Conservation (phyloP, 1,140 invertebrate genomes). For the Luehdorfia chinensis region DNA sequence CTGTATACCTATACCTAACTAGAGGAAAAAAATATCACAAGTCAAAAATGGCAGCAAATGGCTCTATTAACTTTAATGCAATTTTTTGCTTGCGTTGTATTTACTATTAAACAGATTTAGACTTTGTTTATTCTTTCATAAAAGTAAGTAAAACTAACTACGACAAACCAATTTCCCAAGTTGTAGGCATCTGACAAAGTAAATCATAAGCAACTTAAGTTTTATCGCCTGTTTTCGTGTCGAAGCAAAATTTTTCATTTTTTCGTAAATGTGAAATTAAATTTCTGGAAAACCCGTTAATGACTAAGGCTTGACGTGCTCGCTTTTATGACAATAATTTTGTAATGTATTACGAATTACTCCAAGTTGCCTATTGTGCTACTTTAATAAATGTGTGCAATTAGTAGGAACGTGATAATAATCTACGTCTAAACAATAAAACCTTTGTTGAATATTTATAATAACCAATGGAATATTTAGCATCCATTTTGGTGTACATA, state of each 20-base stretch:
- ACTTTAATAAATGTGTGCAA: slow-evolving; percentile 8
- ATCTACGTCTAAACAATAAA: slow-evolving; percentile 6
- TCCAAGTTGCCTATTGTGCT: neutral
- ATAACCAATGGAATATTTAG: no score
- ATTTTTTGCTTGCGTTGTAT: no score
- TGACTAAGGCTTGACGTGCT: slow-evolving; percentile 2
- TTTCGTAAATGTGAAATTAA: slow-evolving; percentile 5
- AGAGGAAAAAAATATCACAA: no score
- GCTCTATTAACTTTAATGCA: no score
- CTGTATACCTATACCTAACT: no score
- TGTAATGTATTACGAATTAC: slow-evolving; percentile 7
- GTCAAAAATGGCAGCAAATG: no score
- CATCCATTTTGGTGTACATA: no score
- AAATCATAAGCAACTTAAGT: neutral
- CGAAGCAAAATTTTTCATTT: neutral
- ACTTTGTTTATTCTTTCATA: no score
- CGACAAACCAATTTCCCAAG: no score
- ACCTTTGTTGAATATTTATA: neutral
- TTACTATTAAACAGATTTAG: no score
- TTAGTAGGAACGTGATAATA: slow-evolving; percentile 2
- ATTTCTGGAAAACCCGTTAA: slow-evolving; percentile 13
- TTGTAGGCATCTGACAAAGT: no score
- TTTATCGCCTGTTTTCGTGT: slow-evolving; percentile 1
- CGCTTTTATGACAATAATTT: slow-evolving; percentile 6
- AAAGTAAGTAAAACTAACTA: no score